These are phyloP conservation scores for Patella depressa DNA, from an alignment of 2,888 invertebrate species.

Conservation along the genomic window DNA sequence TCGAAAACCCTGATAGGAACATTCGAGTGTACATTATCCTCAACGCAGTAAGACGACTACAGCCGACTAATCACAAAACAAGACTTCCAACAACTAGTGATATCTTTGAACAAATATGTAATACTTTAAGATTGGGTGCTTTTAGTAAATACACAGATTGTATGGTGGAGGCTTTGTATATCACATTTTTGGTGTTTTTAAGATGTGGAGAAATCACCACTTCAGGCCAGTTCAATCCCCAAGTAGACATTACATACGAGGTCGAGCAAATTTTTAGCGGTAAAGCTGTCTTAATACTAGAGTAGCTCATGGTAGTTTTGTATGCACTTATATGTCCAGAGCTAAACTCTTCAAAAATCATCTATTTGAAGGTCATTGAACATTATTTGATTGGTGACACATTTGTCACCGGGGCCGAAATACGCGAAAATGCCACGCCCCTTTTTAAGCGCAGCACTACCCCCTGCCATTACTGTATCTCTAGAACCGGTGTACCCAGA, in stretches of 20 bases:
- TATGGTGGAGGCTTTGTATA: not conserved
- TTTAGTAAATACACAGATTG: conserved; percentile 10
- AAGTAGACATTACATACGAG: not conserved
- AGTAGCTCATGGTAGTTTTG: no score
- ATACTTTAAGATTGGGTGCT: not conserved
- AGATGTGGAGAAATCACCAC: conserved; percentile 22
- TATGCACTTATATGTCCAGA: no score
- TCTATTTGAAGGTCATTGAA: no score
- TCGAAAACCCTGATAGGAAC: not conserved
- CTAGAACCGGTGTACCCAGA: no score
- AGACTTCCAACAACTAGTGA: not conserved
- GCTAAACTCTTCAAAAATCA: no score
- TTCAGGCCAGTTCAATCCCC: not conserved
- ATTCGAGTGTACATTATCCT: not conserved
- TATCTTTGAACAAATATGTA: not conserved
- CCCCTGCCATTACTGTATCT: no score
- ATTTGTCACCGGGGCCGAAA: no score
- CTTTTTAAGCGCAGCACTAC: no score
- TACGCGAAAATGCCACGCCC: no score
- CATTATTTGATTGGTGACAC: no score
- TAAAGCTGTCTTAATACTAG: not conserved
- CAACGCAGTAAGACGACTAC: not conserved
- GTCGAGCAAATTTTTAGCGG: not conserved
- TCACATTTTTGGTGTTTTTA: conserved; percentile 20
- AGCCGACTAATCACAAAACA: not conserved